A percentile compares a stretch with the other conserved stretches of the same genome.
These are phyloP conservation scores for Opisthograptis luteolata DNA, from an alignment of 2,888 invertebrate species.

Conservation along the genomic window DNA sequence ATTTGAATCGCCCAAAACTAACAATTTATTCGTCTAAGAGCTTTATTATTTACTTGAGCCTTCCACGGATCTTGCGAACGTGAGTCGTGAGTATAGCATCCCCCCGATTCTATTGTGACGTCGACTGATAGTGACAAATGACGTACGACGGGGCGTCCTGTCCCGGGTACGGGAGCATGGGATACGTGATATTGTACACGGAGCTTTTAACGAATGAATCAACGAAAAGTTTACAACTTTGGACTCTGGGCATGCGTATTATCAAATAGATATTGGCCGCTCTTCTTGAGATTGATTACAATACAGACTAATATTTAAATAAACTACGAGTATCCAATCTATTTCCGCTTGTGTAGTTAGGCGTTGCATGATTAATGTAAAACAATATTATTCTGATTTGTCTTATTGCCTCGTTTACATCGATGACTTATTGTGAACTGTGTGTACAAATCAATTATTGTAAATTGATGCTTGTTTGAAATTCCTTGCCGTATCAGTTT, in stretches of 20 bases:
- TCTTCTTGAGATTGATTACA: too few species aligned
- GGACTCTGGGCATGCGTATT: background rate
- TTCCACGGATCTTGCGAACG: constrained; percentile 2
- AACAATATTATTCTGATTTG: too few species aligned
- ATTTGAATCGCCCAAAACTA: too few species aligned
- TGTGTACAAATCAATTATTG: too few species aligned
- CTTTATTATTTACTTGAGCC: background rate
- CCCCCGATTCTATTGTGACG: constrained; percentile 30
- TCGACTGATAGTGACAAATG: constrained; percentile 58
- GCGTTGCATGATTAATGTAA: too few species aligned
- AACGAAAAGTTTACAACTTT: background rate
- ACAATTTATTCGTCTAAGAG: background rate
- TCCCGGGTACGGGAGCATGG: constrained; percentile 28
- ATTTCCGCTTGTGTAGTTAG: too few species aligned
- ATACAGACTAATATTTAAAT: too few species aligned
- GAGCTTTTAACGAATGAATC: background rate
- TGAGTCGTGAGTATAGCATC: constrained; percentile 19
- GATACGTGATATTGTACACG: constrained; percentile 54
- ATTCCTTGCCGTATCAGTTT: too few species aligned
- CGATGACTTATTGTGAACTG: too few species aligned
- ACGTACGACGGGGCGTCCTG: constrained; percentile 37
- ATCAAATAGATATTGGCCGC: background rate
- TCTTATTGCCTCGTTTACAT: background rate
- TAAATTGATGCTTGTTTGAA: too few species aligned
- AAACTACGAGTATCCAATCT: too few species aligned